These are phyloP conservation scores for Ips typographus DNA, from an alignment of 1,140 invertebrate species.

Conservation along the genomic window DNA sequence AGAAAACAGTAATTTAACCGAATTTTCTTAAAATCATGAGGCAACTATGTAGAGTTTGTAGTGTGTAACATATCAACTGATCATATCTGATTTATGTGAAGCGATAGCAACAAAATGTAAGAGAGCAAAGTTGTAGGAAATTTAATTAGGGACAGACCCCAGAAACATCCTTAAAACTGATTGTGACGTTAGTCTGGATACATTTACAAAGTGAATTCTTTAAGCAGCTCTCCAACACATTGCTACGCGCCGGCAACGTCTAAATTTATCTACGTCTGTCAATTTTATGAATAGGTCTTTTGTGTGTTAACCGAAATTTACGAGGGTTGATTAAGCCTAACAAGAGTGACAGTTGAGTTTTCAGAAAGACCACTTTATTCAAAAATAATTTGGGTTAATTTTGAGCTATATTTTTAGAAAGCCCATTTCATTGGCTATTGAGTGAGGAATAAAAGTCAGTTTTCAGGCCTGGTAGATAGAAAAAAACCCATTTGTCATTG, in stretches of 20 bases:
- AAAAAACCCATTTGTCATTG: not conserved
- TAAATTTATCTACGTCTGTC: slow-evolving; percentile 28
- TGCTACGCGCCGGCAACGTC: slow-evolving; percentile 12
- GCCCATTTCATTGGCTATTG: not conserved
- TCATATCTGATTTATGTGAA: not conserved
- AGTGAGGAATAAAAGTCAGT: no score
- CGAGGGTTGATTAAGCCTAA: not conserved
- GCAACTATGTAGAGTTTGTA: not conserved
- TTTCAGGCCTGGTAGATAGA: not conserved
- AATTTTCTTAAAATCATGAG: not conserved
- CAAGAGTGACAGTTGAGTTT: not conserved
- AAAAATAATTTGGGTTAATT: not conserved
- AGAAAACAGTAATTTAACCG: not conserved
- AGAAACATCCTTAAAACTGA: slow-evolving; percentile 3
- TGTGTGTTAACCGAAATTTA: not conserved
- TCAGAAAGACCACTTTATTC: not conserved
- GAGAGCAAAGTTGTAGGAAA: not conserved
- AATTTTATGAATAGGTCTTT: slow-evolving; percentile 26
- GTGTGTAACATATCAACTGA: not conserved
- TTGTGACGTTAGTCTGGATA: slow-evolving; percentile 20
- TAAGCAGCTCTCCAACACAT: slow-evolving; percentile 18
- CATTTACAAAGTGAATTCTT: slow-evolving; percentile 24
- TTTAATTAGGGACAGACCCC: not conserved
- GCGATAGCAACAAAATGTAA: no score
- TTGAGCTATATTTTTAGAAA: not conserved